These are phyloP conservation scores for pig (Sus scrofa) DNA, from an alignment of 2,113 vertebrate species.

Conservation along the genomic window DNA sequence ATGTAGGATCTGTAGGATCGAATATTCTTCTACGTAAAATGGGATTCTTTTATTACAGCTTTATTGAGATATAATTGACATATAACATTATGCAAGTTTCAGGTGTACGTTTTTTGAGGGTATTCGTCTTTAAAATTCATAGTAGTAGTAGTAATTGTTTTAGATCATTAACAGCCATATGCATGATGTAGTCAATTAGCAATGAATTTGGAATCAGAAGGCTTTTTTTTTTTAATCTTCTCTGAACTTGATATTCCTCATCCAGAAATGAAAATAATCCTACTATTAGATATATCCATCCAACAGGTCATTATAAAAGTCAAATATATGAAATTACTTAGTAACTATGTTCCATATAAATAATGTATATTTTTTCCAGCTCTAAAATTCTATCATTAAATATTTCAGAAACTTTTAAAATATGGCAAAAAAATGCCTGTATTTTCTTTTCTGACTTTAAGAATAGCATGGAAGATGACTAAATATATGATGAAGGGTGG, in stretches of 20 bases:
- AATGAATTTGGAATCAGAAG: not conserved
- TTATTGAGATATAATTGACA: not conserved
- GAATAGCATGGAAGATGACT: not conserved
- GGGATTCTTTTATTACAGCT: not conserved
- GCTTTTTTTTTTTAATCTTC: not conserved
- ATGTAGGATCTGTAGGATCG: not conserved
- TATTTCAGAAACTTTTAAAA: not conserved
- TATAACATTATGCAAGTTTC: not conserved
- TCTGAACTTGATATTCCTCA: not conserved
- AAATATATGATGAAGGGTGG: not conserved
- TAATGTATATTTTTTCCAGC: not conserved
- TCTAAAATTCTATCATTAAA: not conserved
- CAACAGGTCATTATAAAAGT: not conserved
- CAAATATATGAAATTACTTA: not conserved
- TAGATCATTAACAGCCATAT: not conserved
- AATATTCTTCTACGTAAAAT: not conserved
- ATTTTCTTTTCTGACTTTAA: not conserved
- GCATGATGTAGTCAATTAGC: not conserved
- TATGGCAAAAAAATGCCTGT: not conserved
- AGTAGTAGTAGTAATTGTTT: not conserved
- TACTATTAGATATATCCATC: not conserved
- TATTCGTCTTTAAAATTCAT: not conserved
- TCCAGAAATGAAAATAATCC: not conserved
- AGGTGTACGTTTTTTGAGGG: not conserved
- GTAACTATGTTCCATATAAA: not conserved